phyloP scores from a whole-genome alignment of 2,113 vertebrate genomes.

The Eupsittula cactorum region DNA sequence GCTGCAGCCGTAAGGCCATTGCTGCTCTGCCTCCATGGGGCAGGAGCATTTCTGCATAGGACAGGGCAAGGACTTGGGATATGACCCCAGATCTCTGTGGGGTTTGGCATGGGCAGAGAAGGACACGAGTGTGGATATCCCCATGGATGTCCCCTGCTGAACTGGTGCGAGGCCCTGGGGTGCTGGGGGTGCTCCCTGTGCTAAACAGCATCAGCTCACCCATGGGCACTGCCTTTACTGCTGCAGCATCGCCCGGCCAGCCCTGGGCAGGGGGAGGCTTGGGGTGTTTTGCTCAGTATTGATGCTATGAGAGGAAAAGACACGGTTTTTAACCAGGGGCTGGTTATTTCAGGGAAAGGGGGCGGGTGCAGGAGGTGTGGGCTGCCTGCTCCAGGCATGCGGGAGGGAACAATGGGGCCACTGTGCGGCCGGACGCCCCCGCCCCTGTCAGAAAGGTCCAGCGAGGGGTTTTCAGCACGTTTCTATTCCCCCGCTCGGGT shows the following conservation, averaged over 20 bases:
- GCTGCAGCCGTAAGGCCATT: background rate
- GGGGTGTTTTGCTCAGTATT: background rate
- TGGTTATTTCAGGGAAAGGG: background rate
- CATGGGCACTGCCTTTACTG: background rate
- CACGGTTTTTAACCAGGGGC: background rate
- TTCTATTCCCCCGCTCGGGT: conserved; percentile 53
- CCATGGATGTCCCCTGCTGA: background rate
- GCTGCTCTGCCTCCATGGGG: background rate
- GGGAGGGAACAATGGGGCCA: conserved; percentile 42
- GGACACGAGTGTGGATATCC: fast-evolving
- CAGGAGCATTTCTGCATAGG: fast-evolving
- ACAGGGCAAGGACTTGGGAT: background rate
- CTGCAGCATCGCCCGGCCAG: fast-evolving
- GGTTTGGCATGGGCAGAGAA: background rate
- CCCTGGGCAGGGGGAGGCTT: background rate
- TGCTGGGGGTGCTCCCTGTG: background rate
- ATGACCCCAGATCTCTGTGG: background rate
- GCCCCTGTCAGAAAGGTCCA: conserved; percentile 21
- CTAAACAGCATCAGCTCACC: background rate
- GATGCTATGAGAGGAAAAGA: background rate
- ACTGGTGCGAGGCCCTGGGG: fast-evolving
- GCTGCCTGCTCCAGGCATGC: background rate
- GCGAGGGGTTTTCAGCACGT: conserved; percentile 55
- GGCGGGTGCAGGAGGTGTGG: background rate
- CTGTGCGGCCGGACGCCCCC: background rate